phyloP scores from a whole-genome alignment of 2,888 invertebrate species.

The Drosophila glabriapex region DNA sequence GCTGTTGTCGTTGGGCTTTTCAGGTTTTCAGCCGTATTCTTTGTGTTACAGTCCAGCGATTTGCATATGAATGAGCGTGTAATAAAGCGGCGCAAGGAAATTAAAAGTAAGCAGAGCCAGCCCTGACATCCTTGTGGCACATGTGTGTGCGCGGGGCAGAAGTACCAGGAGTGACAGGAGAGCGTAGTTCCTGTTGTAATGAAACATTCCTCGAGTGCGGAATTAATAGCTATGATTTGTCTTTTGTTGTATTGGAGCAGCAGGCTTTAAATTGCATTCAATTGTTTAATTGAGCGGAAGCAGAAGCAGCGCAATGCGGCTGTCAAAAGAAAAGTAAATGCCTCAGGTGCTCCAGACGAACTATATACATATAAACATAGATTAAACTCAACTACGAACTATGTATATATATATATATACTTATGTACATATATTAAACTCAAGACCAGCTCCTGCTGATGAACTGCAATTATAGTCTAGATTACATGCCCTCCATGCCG shows the following conservation, averaged over 20 bases:
- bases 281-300: slow-evolving; percentile 80
- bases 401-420: neutral
- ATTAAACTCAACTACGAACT: slow-evolving; percentile 5
- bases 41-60: slow-evolving; percentile 73
- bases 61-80: slow-evolving; percentile 80
- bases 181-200: slow-evolving; percentile 56
- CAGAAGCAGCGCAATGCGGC: slow-evolving; percentile 25
- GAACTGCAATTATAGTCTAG: slow-evolving; percentile 73
- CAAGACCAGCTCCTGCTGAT: slow-evolving; percentile 61
- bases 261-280: slow-evolving; percentile 63
- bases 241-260: slow-evolving; percentile 63
- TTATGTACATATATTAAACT: neutral
- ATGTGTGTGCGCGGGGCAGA: slow-evolving; percentile 6
- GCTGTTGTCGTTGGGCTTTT: slow-evolving; percentile 38
- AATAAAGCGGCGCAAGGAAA: slow-evolving; percentile 73
- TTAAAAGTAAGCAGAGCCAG: slow-evolving; percentile 66
- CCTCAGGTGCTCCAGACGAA: slow-evolving; percentile 33
- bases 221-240: slow-evolving; percentile 82
- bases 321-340: slow-evolving; percentile 4
- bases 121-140: slow-evolving; percentile 33
- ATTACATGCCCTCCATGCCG: slow-evolving; percentile 40
- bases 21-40: slow-evolving; percentile 38
- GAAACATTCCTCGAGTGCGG: slow-evolving; percentile 82
- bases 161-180: slow-evolving; percentile 2
- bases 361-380: neutral